Conservation (phyloP, 2,797 vertebrate genomes). For the Dicrostonyx torquatus region DNA sequence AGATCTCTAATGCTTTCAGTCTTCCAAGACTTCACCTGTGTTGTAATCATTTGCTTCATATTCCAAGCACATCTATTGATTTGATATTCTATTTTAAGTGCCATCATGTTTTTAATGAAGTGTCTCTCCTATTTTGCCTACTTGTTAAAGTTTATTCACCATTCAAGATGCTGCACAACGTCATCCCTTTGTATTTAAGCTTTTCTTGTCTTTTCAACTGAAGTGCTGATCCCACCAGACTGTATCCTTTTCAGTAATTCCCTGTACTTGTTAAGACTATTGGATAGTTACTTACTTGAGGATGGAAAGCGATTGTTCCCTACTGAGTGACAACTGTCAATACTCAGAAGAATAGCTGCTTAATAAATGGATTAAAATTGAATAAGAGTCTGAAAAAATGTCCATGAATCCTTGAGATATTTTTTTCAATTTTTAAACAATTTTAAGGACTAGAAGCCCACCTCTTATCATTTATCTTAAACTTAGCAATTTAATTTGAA, state of each 20-base stretch:
- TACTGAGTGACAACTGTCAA: neutral
- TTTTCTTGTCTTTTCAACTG: neutral
- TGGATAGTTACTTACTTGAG: conserved; percentile 6
- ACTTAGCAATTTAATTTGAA: conserved; percentile 49
- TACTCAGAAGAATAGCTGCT: conserved; percentile 29
- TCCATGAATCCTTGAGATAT: neutral
- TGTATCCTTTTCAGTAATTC: neutral
- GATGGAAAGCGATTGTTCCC: neutral
- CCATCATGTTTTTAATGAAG: neutral
- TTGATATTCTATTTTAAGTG: neutral
- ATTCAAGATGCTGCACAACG: neutral
- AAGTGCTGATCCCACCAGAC: neutral
- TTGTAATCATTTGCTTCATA: neutral
- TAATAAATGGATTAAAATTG: conserved; percentile 57
- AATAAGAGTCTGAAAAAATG: neutral
- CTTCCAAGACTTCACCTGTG: neutral
- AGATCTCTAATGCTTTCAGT: neutral
- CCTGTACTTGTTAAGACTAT: neutral
- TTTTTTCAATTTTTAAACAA: conserved; percentile 44
- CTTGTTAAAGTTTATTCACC: neutral
- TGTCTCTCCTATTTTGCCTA: neutral
- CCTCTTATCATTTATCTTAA: conserved; percentile 64
- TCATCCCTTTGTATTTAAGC: neutral
- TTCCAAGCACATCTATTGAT: neutral
- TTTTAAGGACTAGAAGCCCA: conserved; percentile 10